Evolutionary conservation across 2,113 vertebrate genomes (phyloP), one percentile per base, ranked within the genome.

Genomic region (Echinops telfairi): DNA sequence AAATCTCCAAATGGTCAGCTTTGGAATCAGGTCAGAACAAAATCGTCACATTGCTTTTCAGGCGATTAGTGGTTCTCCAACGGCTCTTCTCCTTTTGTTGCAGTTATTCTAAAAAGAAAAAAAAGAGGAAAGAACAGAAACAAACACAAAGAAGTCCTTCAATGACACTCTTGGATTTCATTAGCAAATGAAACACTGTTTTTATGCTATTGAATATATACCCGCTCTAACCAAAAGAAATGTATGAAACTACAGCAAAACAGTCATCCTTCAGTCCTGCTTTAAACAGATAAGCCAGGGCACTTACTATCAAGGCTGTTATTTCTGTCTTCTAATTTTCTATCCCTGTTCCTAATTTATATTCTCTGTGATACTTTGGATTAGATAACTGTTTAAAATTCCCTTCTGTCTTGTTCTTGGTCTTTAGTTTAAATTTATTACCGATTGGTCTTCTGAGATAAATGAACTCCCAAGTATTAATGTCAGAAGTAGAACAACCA

Each of bases 311-410:
- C 16, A 70, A 19, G 64, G 43, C 2, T 36, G 8, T 53, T 82
- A 40, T 60, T 95, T 78, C 60, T 64, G 82, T 22, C 22, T 82
- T 89, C 31, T 16, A 40, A 53, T 88, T 91, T 94, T 92, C 75
- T 86, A 82, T 83, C 11, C 33, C 20, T 91, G 22, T 38, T 89
- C 29, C 27, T 88, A 94, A 79, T 27, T 91, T 29, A 82, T 92
- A 91, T 82, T 94, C 68, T 76, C 40, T 81, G 90, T 90, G 22
- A 71, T 62, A 58, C 88, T n/a, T 93, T 64, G 82, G 53, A 88
- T 96, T 75, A 87, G 89, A 60, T 90, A 94, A 93, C 15, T 73
- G 47, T 64, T 81, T 94, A 79, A 80, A 31, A 33, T 83, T 93
- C 47, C 33, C 23, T 57, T 93, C 57, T 92, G 77, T n/a, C 91